Base-by-base conservation (phyloP, 2,113 vertebrate genomes). In the Brienomyrus brachyistius region DNA sequence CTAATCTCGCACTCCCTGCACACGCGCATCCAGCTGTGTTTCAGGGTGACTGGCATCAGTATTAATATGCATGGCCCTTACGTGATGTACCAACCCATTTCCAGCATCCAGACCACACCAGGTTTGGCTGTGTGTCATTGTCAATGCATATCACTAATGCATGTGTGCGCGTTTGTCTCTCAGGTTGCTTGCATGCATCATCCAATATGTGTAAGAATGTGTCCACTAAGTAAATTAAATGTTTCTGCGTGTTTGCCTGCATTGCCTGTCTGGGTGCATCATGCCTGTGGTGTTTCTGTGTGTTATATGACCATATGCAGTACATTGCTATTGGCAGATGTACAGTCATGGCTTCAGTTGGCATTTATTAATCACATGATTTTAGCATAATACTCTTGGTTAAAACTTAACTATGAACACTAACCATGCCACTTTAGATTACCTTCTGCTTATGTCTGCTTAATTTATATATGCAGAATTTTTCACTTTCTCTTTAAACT, bases 21-120 rank as follows among this genome's bases (percentile, higher is more conserved):
- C 21, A 48, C 51, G 31, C 56, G 13, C 74, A 6, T 47, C 54
- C 51, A 56, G 31, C 50, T 7, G 84, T 35, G 91, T 35, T 91
- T 88, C 86, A 88, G 52, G 47, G 90, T 93, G 94, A 91, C 93
- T 92, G 93, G 94, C 66, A 54, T 80, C 88, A 89, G 48, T 93
- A 92, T 95, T 92, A 91, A 94, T 94, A 94, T 93, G 94, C 93
- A 93, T 54, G 19, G 77, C 50, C 19, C 48, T 13, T 31, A 21
- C 27, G 31, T 17, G 27, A 90, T 89, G 89, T 89, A 92, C 90
- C 93, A 90, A 91, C 91, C 88, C 89, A 54, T 43, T 77, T 77
- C 70, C 31, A 40, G 31, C 70, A 74, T 31, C 66, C 66, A 74
- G 10, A 77, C 40, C 10, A 77, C 13, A 35, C 9, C 31, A 15